Evolutionary conservation across 2,797 vertebrate genomes (phyloP).

Genomic region (Artibeus jamaicensis): DNA sequence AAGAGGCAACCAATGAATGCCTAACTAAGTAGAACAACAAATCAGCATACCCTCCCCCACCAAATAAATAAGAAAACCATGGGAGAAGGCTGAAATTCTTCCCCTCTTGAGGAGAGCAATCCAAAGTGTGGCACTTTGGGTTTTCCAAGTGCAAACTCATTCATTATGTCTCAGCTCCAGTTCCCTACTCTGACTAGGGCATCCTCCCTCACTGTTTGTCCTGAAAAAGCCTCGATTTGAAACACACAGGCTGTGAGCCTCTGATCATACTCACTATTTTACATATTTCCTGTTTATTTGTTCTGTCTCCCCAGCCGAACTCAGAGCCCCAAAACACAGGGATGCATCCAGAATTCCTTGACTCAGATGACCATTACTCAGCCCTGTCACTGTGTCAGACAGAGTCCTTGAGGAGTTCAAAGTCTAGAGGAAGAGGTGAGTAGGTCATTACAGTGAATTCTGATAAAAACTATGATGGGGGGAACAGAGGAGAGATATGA

Average conservation of each 20-base stretch:
- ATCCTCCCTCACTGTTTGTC: background rate
- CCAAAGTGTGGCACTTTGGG: background rate
- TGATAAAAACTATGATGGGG: constrained; percentile 28
- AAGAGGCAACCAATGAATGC: background rate
- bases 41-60: background rate
- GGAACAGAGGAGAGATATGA: background rate
- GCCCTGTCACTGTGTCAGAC: background rate
- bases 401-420: constrained; percentile 58
- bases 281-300: background rate
- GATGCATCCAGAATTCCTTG: background rate
- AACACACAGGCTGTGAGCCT: background rate
- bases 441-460: constrained; percentile 33
- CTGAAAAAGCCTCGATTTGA: background rate
- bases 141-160: background rate
- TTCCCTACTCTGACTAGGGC: background rate
- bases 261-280: background rate
- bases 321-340: background rate
- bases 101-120: background rate
- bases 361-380: background rate
- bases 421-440: constrained; percentile 58
- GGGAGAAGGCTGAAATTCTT: background rate
- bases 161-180: background rate
- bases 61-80: background rate
- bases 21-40: background rate
- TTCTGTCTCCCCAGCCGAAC: background rate